These are phyloP conservation scores for Harlomillsia oculata DNA, from an alignment of 1,140 invertebrate species.

Conservation along the genomic window DNA sequence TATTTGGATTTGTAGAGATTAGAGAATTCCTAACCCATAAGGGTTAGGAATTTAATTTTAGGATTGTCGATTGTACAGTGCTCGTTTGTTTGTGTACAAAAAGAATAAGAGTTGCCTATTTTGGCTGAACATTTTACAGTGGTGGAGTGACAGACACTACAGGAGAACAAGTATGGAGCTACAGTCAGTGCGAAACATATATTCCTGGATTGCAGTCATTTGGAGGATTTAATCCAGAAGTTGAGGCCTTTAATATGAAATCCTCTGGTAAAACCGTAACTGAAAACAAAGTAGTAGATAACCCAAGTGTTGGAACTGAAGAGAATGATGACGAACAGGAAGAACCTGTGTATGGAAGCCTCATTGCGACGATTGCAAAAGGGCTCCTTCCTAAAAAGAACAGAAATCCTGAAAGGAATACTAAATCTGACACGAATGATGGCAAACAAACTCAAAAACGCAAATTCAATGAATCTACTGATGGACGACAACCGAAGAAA, in stretches of 20 bases:
- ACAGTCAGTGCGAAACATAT: conserved; percentile 60
- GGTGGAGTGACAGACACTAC: too few relatives aligned
- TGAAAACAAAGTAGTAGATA: background rate
- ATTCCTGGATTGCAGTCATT: conserved; percentile 72
- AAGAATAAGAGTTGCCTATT: too few relatives aligned
- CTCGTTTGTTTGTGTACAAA: too few relatives aligned
- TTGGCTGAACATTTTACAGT: too few relatives aligned
- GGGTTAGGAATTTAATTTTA: too few relatives aligned
- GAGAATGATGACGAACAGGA: background rate
- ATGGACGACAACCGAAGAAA: too few relatives aligned
- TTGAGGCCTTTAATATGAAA: conserved; percentile 53
- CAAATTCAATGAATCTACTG: too few relatives aligned
- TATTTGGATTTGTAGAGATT: too few relatives aligned
- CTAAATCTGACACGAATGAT: too few relatives aligned
- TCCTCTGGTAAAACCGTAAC: background rate
- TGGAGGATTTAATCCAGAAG: conserved; percentile 77
- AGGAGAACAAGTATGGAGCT: conserved; percentile 59
- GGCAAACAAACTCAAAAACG: too few relatives aligned
- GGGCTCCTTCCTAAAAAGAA: background rate
- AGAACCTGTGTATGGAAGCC: conserved; percentile 8
- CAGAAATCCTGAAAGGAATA: conserved; percentile 37
- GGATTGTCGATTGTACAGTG: too few relatives aligned
- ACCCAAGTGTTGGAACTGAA: background rate
- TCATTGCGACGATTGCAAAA: background rate
- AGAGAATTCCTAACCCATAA: too few relatives aligned